A percentile compares a stretch with the other conserved stretches of the same genome.
phyloP scores from a whole-genome alignment of 1,140 invertebrate species.

The Rhopalosiphum padi region DNA sequence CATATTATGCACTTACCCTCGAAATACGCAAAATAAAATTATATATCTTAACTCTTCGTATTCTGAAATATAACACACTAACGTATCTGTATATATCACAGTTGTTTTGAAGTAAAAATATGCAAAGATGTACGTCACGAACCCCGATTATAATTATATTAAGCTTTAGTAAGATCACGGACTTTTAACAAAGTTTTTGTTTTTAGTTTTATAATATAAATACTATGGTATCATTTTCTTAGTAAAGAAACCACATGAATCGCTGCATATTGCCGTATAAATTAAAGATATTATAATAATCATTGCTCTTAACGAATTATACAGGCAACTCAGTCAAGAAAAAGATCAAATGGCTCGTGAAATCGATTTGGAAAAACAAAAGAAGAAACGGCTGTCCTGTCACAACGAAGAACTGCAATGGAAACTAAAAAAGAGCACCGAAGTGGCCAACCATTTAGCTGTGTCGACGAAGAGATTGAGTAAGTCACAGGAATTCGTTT shows the following conservation, averaged over 20 bases:
- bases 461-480: constrained; percentile 57
- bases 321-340: constrained; percentile 68
- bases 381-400: constrained; percentile 77
- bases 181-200: background rate
- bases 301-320: constrained; percentile 39
- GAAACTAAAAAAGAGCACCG: constrained; percentile 79
- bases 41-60: background rate
- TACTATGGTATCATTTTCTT: background rate
- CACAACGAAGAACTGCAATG: constrained; percentile 88
- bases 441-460: constrained; percentile 68
- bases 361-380: constrained; percentile 75
- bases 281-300: background rate
- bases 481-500: background rate
- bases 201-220: background rate
- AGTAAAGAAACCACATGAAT: background rate
- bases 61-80: background rate
- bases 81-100: too few relatives aligned
- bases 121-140: background rate
- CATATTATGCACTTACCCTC: background rate
- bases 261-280: background rate
- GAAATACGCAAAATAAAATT: background rate
- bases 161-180: background rate
- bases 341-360: constrained; percentile 76
- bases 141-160: too few relatives aligned
- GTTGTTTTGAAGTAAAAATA: background rate